Evolutionary conservation across 2,797 vertebrate genomes (phyloP), one percentile per base, ranked within the genome.

Genomic region (Thalassophryne amazonica): DNA sequence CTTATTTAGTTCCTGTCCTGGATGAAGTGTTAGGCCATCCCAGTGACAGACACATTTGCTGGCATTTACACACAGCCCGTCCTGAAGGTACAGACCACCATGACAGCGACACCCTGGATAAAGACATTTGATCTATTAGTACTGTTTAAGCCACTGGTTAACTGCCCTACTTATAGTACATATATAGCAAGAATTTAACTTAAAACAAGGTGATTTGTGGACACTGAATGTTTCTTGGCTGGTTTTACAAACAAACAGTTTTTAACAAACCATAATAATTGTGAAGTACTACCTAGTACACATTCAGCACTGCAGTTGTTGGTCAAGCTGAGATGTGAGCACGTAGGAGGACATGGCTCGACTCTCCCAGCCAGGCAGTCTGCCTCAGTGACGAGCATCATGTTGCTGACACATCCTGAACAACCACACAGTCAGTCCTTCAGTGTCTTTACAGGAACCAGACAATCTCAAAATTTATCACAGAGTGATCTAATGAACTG

Each of bases 61-160:
- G 64, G 85, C 58, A 2, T 82, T 88, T 35, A 94, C 91, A 58
- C 95, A 96, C 6, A 2, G 58, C 0, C 87, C 72, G 0, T 86
- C 86, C 53, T 93, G 91, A 4, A 95, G 83, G 49, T 91, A 88
- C 7, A 91, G 83, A 13, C 89, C 91, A 0, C 41, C 17, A 1
- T 90, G 90, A 64, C 95, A 96, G 25, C 88, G 91, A 54, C 95
- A 95, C 1, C 94, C 93, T 95, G 77, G 1, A 35, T 15, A 42
- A 25, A 55, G 1, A 29, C 3, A 48, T 4, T 18, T 11, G 4
- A 36, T 0, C n/a, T 22, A 16, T 31, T 24, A 0, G 36, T 54
- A 19, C 13, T 30, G 10, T 59, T 55, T 27, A 20, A 49, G 6
- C 20, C 13, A 1, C 4, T 7, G 20, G 1, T n/a, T 3, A 22